These are phyloP conservation scores for Caenorhabditis drosophilae DNA, from an alignment of 2,888 invertebrate species.

Conservation along the genomic window DNA sequence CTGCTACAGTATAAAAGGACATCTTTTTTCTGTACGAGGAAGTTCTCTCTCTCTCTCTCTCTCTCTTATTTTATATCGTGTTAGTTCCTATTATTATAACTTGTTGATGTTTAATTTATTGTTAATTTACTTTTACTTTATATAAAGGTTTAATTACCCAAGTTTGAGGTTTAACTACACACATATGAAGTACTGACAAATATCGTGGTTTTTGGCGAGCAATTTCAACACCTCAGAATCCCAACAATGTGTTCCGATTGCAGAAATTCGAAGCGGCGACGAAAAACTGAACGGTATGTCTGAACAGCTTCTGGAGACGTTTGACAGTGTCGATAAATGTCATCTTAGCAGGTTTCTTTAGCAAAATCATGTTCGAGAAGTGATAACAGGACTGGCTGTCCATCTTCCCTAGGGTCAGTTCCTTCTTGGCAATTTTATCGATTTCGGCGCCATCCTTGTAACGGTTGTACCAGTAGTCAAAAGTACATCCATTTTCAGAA, in stretches of 20 bases:
- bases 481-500: background rate
- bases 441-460: background rate
- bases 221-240: too few species aligned
- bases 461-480: background rate
- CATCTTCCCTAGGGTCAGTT: background rate
- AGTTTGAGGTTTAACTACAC: too few species aligned
- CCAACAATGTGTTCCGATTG: background rate
- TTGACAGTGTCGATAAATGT: conserved; percentile 1
- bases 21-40: too few species aligned
- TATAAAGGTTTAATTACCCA: too few species aligned
- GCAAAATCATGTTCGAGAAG: conserved; percentile 2
- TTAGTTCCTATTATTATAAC: too few species aligned
- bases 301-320: conserved; percentile 1
- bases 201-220: too few species aligned
- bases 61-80: too few species aligned
- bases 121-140: too few species aligned
- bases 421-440: background rate
- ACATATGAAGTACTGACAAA: too few species aligned
- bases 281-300: background rate
- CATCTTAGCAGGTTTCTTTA: background rate
- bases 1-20: too few species aligned
- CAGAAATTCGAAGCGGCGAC: conserved; percentile 2
- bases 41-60: too few species aligned
- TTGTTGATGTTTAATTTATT: too few species aligned
- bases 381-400: background rate